These are phyloP conservation scores for Therioaphis trifolii DNA, from an alignment of 2,888 invertebrate species.

Conservation along the genomic window DNA sequence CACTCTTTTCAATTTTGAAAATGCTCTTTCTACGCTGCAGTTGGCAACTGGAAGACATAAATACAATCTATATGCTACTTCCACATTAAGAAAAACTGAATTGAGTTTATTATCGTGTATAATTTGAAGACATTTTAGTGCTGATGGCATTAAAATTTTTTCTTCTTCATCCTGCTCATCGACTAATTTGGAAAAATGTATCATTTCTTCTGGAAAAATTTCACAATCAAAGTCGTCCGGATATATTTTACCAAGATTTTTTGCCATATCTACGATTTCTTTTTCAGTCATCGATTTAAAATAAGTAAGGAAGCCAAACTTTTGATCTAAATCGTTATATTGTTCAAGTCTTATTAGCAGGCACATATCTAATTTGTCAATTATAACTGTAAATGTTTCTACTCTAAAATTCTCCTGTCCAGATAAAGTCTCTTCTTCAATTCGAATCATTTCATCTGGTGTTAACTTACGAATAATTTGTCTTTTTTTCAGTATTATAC, in stretches of 20 bases:
- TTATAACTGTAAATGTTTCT: slow-evolving; percentile 21
- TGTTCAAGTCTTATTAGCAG: too few species aligned
- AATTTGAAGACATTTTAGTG: slow-evolving; percentile 12
- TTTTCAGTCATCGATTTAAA: too few species aligned
- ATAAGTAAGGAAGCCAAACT: too few species aligned
- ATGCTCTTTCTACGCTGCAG: not conserved
- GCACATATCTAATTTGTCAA: slow-evolving; percentile 16
- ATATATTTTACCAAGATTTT: too few species aligned
- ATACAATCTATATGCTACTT: not conserved
- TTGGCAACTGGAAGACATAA: slow-evolving; percentile 18
- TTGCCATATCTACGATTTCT: too few species aligned
- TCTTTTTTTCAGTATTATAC: slow-evolving; percentile 28
- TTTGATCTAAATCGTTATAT: too few species aligned
- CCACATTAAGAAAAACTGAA: not conserved
- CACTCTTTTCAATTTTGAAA: slow-evolving; percentile 4
- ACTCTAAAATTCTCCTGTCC: slow-evolving; percentile 5
- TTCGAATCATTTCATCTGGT: slow-evolving; percentile 32
- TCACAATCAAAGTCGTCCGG: too few species aligned
- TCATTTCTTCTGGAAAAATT: too few species aligned
- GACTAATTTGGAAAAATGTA: slow-evolving; percentile 7
- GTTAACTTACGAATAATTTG: slow-evolving; percentile 22
- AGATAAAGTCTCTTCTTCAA: slow-evolving; percentile 27
- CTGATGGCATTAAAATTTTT: not conserved
- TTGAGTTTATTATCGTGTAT: slow-evolving; percentile 4
- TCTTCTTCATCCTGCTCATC: not conserved